A percentile compares a stretch with the other conserved stretches of the same genome.
These are phyloP conservation scores for Crocallis elinguaria DNA, from an alignment of 2,888 invertebrate species.

Conservation along the genomic window DNA sequence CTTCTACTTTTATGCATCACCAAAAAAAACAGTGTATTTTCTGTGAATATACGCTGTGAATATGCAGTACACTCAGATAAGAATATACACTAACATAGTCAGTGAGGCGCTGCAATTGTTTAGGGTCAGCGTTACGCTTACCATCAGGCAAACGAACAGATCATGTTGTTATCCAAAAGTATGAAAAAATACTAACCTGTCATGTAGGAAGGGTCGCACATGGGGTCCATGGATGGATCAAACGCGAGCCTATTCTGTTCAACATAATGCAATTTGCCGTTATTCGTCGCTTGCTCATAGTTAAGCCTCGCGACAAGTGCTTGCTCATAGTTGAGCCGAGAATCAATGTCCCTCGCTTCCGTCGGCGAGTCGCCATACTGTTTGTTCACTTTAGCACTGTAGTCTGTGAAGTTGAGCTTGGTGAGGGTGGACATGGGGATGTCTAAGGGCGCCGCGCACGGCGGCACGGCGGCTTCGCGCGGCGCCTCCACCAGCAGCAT, in stretches of 20 bases:
- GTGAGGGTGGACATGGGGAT: conserved; percentile 77
- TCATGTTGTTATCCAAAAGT: too few species aligned
- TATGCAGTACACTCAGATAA: too few species aligned
- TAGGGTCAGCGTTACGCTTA: too few species aligned
- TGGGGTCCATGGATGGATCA: conserved; percentile 66
- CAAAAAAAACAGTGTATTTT: too few species aligned
- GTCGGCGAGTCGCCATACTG: conserved; percentile 58
- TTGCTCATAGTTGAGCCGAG: conserved; percentile 71
- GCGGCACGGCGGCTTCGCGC: conserved; percentile 89
- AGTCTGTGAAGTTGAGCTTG: conserved; percentile 79
- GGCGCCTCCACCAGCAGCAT: conserved; percentile 92
- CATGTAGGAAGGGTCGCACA: conserved; percentile 70
- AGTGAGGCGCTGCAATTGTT: too few species aligned
- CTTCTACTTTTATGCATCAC: too few species aligned
- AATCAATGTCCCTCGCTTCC: conserved; percentile 63
- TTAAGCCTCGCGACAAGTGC: conserved; percentile 68
- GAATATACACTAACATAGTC: too few species aligned
- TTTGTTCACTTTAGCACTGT: conserved; percentile 78
- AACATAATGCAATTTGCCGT: conserved; percentile 65
- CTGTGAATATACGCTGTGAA: too few species aligned
- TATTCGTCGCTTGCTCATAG: conserved; percentile 68
- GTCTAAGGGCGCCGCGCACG: conserved; percentile 75
- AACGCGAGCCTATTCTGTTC: conserved; percentile 73
- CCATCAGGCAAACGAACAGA: too few species aligned
- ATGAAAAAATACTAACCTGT: conserved; percentile 75